Base-by-base conservation (phyloP, 2,888 invertebrate genomes). In the Caenorhabditis sinica region DNA sequence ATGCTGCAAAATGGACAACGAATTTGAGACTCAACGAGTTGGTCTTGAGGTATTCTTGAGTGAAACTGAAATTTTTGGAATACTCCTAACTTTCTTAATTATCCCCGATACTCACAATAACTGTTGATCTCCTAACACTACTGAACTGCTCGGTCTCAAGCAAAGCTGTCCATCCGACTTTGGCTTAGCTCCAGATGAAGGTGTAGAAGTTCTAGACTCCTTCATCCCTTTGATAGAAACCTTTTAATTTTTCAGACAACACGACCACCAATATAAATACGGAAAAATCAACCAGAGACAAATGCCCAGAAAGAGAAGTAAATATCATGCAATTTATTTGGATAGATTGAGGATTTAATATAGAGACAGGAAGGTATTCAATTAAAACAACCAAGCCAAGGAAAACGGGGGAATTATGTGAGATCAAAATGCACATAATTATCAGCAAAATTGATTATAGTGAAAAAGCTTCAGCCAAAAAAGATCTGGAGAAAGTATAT, bases 1-100 rank as follows among this genome's bases (percentile, higher is more conserved):
- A 89, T 6, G 88, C 85, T 8, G 89, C 83, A 63, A 89, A 89
- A 28, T 85, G 77, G 17, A 87, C 82, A 20, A 75, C 87, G 11
- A 85, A 82, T 25, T 83, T 85, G 17, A 89, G 65, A 40, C 72
- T 77, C n/a, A 89, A 56, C 9, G 85, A 74, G 20, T 65, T 53
- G 11, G 77, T 68, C 9, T 53, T 43, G 13, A 36, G 23, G 36
- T 88, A 88, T 36, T 85, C 84, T 17, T 56, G 66, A 6, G 86
- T 86, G 63, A 86, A 77, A 23, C 87, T 88, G 73, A 56, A 82
- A 11, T 15, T 9, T 51, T 51, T 11, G 8, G 13, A 51, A 4
- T 15, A 28, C 15, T 23, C 15, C 13, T 9, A 36, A 20, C 33
- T 43, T 6, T 11, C 33, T n/a, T n/a, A n/a, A 23, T 8, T 28